Conservation (phyloP, 2,888 invertebrate genomes). For the Drosophila borborema region DNA sequence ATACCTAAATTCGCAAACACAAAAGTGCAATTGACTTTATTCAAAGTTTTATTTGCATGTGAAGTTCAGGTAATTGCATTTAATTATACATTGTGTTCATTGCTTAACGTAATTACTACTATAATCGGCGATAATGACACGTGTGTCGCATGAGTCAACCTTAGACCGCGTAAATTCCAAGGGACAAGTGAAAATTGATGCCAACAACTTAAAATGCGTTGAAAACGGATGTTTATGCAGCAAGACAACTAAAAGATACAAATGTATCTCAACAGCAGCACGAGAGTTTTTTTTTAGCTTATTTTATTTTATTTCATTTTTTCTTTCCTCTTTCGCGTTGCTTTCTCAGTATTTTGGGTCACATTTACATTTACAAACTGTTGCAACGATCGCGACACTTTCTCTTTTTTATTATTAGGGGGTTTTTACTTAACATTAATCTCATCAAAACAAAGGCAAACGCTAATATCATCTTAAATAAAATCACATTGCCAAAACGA, state of each 20-base stretch:
- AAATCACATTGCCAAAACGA: conserved; percentile 27
- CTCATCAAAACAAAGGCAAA: conserved; percentile 46
- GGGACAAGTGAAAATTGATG: conserved; percentile 39
- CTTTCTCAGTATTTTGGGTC: conserved; percentile 62
- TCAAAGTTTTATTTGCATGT: conserved; percentile 10
- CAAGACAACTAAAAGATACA: conserved; percentile 43
- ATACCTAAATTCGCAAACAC: too few species aligned
- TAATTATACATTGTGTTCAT: conserved; percentile 12
- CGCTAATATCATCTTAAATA: conserved; percentile 20
- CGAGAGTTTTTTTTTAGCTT: conserved; percentile 8
- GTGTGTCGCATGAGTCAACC: conserved; percentile 30
- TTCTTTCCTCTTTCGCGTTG: conserved; percentile 33
- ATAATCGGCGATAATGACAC: conserved; percentile 11
- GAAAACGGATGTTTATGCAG: conserved; percentile 36
- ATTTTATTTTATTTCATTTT: conserved; percentile 13
- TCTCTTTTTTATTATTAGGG: conserved; percentile 63
- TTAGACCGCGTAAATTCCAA: conserved; percentile 15
- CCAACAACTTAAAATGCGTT: conserved; percentile 14
- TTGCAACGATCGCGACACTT: conserved; percentile 65
- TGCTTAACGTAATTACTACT: conserved; percentile 7
- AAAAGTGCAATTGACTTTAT: neutral
- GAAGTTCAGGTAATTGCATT: neutral
- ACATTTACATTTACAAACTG: conserved; percentile 63
- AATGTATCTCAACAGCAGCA: conserved; percentile 40
- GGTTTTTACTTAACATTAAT: conserved; percentile 37